Evolutionary conservation across 2,113 vertebrate species (phyloP), one percentile per base, ranked within the genome.

Genomic region (Phyllostomus hastatus): DNA sequence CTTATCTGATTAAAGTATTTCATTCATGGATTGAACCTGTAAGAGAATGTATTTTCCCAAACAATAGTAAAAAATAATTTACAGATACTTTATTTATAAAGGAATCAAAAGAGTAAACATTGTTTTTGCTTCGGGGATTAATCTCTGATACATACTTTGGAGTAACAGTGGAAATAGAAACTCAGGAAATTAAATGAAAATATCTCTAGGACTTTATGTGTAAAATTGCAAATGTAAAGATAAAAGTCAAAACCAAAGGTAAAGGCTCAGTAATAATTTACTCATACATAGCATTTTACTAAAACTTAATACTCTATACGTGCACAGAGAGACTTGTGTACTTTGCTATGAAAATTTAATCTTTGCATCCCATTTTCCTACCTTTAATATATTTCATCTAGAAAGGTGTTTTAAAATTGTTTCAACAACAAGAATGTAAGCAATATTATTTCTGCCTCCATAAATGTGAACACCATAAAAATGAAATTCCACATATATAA

Each of bases 271-370:
- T 76, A 70, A 54, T 78, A 67, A 35, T 33, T 67, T 80, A 73
- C 9, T 66, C 33, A 57, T 66, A 33, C 14, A 48, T 31, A 64
- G 46, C 19, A 84, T 94, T 96, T 94, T 79, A 26, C 11, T 69
- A 82, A 16, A 10, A 82, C 81, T 76, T 95, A 69, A 61, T 38
- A 82, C 5, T 24, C 9, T 1, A 16, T 50, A 75, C 15, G 66
- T 46, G 1, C 8, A 57, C 43, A 41, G 12, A 80, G 19, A 61
- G 12, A 20, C 14, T 69, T 61, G 61, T 5, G 2, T 70, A 78
- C 17, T 54, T 95, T 69, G 17, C 11, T 54, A 82, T 89, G 89
- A 67, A 78, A 85, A 96, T 72, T 61, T 76, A 91, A 96, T 35
- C 6, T 3, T 59, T 54, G 20, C 76, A 31, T 64, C 19, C 52